These are phyloP conservation scores for Phocides pigmalion DNA, from an alignment of 1,140 invertebrate species.

Conservation along the genomic window DNA sequence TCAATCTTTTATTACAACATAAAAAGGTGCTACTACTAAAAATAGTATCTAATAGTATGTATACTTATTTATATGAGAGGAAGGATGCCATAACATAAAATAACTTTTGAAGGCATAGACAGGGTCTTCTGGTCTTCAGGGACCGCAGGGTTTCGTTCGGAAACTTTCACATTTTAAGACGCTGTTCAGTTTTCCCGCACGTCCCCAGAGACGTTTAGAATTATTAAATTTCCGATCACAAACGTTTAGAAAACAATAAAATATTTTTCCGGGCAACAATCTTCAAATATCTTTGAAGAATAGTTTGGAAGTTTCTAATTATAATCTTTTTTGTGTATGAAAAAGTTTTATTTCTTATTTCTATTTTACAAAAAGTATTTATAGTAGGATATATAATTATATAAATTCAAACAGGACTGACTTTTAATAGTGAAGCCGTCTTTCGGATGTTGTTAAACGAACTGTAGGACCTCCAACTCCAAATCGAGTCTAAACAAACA, in stretches of 20 bases:
- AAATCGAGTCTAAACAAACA: too few species aligned
- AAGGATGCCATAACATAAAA: conserved; percentile 41
- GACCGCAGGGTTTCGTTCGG: conserved; percentile 42
- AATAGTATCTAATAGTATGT: too few species aligned
- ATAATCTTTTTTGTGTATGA: too few species aligned
- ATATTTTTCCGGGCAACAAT: conserved; percentile 14
- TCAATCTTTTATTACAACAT: too few species aligned
- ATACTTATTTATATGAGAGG: conserved; percentile 28
- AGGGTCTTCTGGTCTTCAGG: conserved; percentile 38
- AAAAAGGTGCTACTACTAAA: too few species aligned
- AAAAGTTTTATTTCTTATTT: too few species aligned
- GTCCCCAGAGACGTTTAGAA: conserved; percentile 42
- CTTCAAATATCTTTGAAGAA: not conserved
- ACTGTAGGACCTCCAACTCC: too few species aligned
- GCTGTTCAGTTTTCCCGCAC: conserved; percentile 53
- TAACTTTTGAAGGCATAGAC: conserved; percentile 31
- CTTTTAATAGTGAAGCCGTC: not conserved
- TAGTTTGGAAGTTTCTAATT: not conserved
- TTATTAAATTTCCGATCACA: conserved; percentile 56
- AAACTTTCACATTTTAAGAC: conserved; percentile 71
- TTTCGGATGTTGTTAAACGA: too few species aligned
- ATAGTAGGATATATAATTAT: too few species aligned
- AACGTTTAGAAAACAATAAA: conserved; percentile 38
- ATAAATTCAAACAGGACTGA: too few species aligned
- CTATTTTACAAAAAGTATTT: too few species aligned